Percentiles rank a stretch among this genome's conserved stretches.
Evolutionary conservation across 2,888 invertebrate genomes (phyloP).

Genomic region (Gari tellinella): DNA sequence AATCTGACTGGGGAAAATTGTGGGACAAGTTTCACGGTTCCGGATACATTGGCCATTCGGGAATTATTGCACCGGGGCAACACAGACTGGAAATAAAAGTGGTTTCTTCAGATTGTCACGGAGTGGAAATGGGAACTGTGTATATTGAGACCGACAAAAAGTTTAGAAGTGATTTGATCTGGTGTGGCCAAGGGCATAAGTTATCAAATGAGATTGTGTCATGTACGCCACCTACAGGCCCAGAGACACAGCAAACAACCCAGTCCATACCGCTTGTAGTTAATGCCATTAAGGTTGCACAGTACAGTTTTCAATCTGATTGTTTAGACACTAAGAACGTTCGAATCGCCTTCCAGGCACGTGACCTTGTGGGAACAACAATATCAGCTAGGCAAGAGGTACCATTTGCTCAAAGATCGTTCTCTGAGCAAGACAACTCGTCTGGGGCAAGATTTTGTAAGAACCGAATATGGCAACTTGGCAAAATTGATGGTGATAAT

Average conservation of each 20-base stretch:
- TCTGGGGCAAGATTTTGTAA: slow-evolving; percentile 33
- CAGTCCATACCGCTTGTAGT: slow-evolving; percentile 24
- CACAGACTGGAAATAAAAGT: slow-evolving; percentile 37
- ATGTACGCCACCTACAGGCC: background rate
- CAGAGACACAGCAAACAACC: background rate
- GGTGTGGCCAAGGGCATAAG: slow-evolving; percentile 26
- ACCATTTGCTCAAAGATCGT: background rate
- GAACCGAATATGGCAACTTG: slow-evolving; percentile 48
- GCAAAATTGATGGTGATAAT: slow-evolving; percentile 38
- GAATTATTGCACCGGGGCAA: slow-evolving; percentile 32
- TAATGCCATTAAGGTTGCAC: slow-evolving; percentile 22
- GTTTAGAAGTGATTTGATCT: slow-evolving; percentile 21
- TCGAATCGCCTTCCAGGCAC: slow-evolving; percentile 19
- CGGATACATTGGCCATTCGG: slow-evolving; percentile 30
- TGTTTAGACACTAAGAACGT: slow-evolving; percentile 54
- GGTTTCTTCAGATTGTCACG: slow-evolving; percentile 43
- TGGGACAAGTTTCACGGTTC: slow-evolving; percentile 39
- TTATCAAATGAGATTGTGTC: background rate
- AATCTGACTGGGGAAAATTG: slow-evolving; percentile 46
- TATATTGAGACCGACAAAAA: slow-evolving; percentile 13
- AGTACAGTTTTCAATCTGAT: slow-evolving; percentile 33
- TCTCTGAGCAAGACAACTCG: background rate
- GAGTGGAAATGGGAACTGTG: slow-evolving; percentile 48
- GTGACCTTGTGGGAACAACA: slow-evolving; percentile 25
- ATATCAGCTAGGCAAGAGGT: slow-evolving; percentile 25